Base-by-base conservation (phyloP, 2,888 invertebrate species). In the Drosophila differens region DNA sequence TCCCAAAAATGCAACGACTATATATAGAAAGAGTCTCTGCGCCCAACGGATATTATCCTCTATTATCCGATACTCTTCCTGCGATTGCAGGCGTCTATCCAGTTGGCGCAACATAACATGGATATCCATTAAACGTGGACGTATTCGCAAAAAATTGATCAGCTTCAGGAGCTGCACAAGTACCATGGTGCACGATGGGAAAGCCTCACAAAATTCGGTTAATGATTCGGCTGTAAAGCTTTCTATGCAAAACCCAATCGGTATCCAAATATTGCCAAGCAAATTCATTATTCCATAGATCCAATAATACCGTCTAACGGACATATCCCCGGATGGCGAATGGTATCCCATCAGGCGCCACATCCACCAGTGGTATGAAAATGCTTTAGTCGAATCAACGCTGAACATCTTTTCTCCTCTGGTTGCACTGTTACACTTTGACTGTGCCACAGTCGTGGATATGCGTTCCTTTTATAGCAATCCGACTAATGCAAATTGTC, bases 361-460 rank as follows among this genome's bases (percentile, higher is more conserved):
- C 9, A 89, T 55, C 10, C 37, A n/a, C 92, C 93, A 93, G 28
- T 90, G 91, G 58, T 75, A 74, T 16, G 77, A 68, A 49, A 93
- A 82, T 2, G 92, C 91, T 9, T 66, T 28, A 4, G 65, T 73
- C 22, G 89, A 89, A 28, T 80, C 77, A 25, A 83, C 55, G 14
- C 12, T 19, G 14, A 32, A 39, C 72, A 81, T 78, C 28, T 35
- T 61, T 37, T 57, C n/a, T 12, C 1, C 6, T 19, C 22, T 7
- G 1, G 22, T 16, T 47, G 22, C 16, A 47, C 47, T 25, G 22
- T 10, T 4, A 4, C 49, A 64, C 62, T 68, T 39, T 44, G 44
- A 32, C 51, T 71, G 54, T 51, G 14, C 25, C 22, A 19, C 30
- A 10, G 1, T 16, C 4, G 22, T 16, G 41, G n/a, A 14, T n/a